Evolutionary conservation across 1,140 invertebrate species (phyloP), one percentile per base, ranked within the genome.

Genomic region (Pararge aegeria): DNA sequence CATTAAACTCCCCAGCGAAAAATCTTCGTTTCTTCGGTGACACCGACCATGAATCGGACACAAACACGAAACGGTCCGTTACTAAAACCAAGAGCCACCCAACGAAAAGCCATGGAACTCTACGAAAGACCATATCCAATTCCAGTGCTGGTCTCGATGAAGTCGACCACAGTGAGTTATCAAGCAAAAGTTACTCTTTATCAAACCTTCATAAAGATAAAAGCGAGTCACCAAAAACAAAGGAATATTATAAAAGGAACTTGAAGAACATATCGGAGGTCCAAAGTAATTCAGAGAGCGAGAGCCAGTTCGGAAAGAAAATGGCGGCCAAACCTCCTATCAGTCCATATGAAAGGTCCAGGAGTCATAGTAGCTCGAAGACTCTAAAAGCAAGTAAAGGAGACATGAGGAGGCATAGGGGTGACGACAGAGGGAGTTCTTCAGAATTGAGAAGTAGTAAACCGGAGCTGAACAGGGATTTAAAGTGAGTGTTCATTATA

Each of bases 11-110:
- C 70, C 82, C 87, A 57, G 75, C 92, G 51, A 95, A 95, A 71
- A 95, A 93, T 83, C 90, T 96, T 4, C 91, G 95, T 24, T 96
- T 95, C 90, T 96, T 95, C 79, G 95, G 95, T 1, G 95, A 96
- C 78, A 95, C 95, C 1, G 95, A 96, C 75, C 90, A 92, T 49
- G 94, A 95, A 13, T 95, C 94, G 3, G 92, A 92, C 80, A 87
- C 88, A 9, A 92, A 91, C 60, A 56, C 84, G 54, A 83, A 91
- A 70, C 64, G 83, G 57, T 70, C 73, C 27, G 34, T 75, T 42
- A 65, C 69, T 67, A 69, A 91, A 76, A 64, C 70, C 50, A 73
- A 81, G 55, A 77, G 66, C 30, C 70, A 73, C 49, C 62, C 1
- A 77, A 12, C 18, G 5, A 46, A 82, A 71, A 61, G 53, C 5